Evolutionary conservation across 2,113 vertebrate genomes (phyloP).

Genomic region (Carassius gibelio): DNA sequence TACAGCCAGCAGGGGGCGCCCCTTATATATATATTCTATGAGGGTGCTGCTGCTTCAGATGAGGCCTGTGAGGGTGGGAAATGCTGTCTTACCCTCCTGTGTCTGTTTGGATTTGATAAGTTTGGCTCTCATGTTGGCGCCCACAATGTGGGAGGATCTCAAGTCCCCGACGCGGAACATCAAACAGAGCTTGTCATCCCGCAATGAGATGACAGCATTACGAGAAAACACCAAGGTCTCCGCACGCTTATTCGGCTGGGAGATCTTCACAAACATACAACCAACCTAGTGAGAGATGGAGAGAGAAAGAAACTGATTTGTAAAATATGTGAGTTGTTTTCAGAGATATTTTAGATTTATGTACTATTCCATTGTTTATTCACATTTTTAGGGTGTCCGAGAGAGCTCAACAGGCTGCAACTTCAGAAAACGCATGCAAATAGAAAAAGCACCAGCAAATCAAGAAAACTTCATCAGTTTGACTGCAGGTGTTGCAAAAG

Average conservation of each 20-base stretch:
- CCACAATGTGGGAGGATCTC: constrained; percentile 80
- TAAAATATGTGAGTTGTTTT: not conserved
- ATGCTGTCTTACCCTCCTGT: constrained; percentile 73
- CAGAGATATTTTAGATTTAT: not conserved
- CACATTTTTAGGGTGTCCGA: too few species aligned
- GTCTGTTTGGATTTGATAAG: constrained; percentile 84
- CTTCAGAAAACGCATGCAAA: too few species aligned
- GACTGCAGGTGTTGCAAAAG: too few species aligned
- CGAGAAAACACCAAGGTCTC: constrained; percentile 82
- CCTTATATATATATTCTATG: too few species aligned
- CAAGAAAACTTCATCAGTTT: too few species aligned
- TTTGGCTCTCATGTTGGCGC: constrained; percentile 82
- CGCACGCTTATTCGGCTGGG: constrained; percentile 80
- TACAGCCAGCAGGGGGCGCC: constrained; percentile 38
- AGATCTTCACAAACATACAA: constrained; percentile 84
- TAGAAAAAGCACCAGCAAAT: too few species aligned
- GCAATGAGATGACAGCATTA: constrained; percentile 77
- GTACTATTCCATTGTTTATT: too few species aligned
- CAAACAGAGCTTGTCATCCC: constrained; percentile 79
- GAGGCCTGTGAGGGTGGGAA: not conserved
- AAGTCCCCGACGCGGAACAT: constrained; percentile 83
- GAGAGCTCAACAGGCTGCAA: too few species aligned
- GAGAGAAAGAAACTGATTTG: not conserved
- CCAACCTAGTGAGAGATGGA: constrained; percentile 68
- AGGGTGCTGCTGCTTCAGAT: not conserved